Base-by-base conservation (phyloP, 2,888 invertebrate species). In the Prostheceraeus crozeri region DNA sequence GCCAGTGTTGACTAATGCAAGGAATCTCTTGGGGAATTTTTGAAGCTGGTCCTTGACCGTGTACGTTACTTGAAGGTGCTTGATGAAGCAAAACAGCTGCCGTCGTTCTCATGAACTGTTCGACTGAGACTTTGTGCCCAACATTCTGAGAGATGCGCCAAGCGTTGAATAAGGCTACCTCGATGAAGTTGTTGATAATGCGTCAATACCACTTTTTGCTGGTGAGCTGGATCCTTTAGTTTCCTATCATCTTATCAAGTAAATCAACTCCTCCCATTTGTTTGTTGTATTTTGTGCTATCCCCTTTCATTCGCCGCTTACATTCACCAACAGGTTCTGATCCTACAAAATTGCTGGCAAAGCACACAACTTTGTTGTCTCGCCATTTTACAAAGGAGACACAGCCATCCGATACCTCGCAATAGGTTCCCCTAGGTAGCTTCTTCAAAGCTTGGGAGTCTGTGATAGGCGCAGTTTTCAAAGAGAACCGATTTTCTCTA, bases 261-360 rank as follows among this genome's bases (percentile, higher is more conserved):
- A 40, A 23, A n/a, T 40, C 40, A 4, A 40, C 40, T 40, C 40
- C 40, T 19, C n/a, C 40, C 40, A 40, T 40, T 40, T 40, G 40
- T 16, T 19, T 40, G n/a, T 40, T n/a, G 40, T 4, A 16, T n/a
- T 40, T 40, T 40, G 16, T 23, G 16, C 40, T 4, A 16, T 4
- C 6, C 19, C 6, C 40, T 40, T 40, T 40, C 40, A 40, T 40
- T 4, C n/a, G 40, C 6, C 40, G 40, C 14, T 40, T 40, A 23
- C 40, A 40, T n/a, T n/a, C n/a, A 6, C 40, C 40, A n/a, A 40
- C 40, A 16, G 40, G 40, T 10, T 40, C 19, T 4, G 40, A 4
- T 40, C 40, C 40, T 16, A 40, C 40, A n/a, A 16, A 40, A n/a
- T 40, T 40, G 40, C 40, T 40, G 6, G n/a, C 40, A n/a, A 40